Percentiles rank a stretch among this genome's conserved stretches.
These are phyloP conservation scores for Heliconius aoede DNA, from an alignment of 2,888 invertebrate species.

Conservation along the genomic window DNA sequence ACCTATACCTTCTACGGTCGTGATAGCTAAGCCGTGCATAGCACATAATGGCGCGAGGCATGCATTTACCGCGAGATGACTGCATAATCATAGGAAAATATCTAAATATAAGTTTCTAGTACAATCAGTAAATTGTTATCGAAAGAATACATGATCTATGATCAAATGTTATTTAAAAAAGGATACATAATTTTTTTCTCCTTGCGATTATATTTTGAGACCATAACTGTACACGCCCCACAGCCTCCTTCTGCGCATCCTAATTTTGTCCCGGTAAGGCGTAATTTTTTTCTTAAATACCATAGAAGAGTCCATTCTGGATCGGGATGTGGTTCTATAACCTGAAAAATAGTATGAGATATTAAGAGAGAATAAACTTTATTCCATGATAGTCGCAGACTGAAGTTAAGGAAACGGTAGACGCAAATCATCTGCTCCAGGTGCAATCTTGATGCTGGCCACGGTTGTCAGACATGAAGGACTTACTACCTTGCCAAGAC, in stretches of 20 bases:
- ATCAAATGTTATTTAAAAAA: conserved; percentile 50
- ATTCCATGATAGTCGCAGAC: background rate
- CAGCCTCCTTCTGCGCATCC: conserved; percentile 99
- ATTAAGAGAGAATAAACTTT: background rate
- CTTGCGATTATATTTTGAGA: conserved; percentile 89
- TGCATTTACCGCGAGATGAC: conserved; percentile 91
- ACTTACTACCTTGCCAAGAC: no score
- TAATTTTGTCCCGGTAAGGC: conserved; percentile 94
- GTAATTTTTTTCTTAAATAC: conserved; percentile 92
- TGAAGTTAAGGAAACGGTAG: background rate
- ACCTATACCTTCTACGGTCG: conserved; percentile 94
- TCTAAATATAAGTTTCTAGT: background rate
- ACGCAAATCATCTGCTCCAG: no score
- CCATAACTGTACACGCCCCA: conserved; percentile 97
- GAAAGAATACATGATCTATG: conserved; percentile 12
- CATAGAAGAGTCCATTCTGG: conserved; percentile 94
- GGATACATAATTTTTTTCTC: conserved; percentile 80
- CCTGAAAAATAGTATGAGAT: conserved; percentile 72
- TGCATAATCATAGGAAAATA: conserved; percentile 56
- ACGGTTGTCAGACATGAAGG: no score
- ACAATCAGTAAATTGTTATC: background rate
- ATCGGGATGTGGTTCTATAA: conserved; percentile 89
- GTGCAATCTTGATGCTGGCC: no score
- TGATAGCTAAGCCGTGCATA: conserved; percentile 91
- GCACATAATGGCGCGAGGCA: conserved; percentile 92